Evolutionary conservation across 2,888 invertebrate genomes (phyloP).

Genomic region (Isoperla grammatica): DNA sequence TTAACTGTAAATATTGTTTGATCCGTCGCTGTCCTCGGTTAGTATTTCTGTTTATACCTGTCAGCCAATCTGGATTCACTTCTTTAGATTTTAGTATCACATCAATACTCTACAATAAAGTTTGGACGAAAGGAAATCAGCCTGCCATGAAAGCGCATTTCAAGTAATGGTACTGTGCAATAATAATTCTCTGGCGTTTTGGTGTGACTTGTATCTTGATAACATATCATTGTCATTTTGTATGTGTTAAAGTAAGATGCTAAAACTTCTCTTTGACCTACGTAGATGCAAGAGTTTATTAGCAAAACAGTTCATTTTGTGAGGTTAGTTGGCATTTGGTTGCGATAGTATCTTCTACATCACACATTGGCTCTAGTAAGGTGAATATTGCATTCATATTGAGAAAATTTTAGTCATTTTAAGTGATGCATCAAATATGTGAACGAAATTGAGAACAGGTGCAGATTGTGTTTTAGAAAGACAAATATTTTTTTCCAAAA

Average conservation of each 20-base stretch:
- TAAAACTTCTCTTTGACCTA: conserved; percentile 25
- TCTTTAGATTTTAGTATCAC: too few relatives aligned
- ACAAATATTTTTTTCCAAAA: conserved; percentile 22
- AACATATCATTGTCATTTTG: conserved; percentile 34
- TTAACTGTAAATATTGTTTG: conserved; percentile 3
- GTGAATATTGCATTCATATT: conserved; percentile 31
- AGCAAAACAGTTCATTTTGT: background rate
- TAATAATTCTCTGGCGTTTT: conserved; percentile 32
- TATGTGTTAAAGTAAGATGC: conserved; percentile 31
- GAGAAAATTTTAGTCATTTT: conserved; percentile 29
- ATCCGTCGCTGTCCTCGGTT: conserved; percentile 13
- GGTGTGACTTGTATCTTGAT: conserved; percentile 33
- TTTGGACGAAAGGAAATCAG: too few relatives aligned
- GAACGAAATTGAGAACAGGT: conserved; percentile 21
- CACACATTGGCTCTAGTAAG: conserved; percentile 28
- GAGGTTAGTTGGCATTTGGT: background rate
- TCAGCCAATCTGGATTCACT: too few relatives aligned
- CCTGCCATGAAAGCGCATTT: too few relatives aligned
- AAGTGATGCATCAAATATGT: conserved; percentile 24
- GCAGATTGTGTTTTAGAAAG: conserved; percentile 26
- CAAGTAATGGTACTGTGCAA: conserved; percentile 24
- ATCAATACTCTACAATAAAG: too few relatives aligned
- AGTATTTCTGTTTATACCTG: background rate
- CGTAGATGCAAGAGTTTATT: background rate
- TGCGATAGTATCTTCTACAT: conserved; percentile 26